A percentile compares a stretch with the other conserved stretches of the same genome.
These are phyloP conservation scores for Corythornis cristatus DNA, from an alignment of 2,113 vertebrate species.

Conservation along the genomic window DNA sequence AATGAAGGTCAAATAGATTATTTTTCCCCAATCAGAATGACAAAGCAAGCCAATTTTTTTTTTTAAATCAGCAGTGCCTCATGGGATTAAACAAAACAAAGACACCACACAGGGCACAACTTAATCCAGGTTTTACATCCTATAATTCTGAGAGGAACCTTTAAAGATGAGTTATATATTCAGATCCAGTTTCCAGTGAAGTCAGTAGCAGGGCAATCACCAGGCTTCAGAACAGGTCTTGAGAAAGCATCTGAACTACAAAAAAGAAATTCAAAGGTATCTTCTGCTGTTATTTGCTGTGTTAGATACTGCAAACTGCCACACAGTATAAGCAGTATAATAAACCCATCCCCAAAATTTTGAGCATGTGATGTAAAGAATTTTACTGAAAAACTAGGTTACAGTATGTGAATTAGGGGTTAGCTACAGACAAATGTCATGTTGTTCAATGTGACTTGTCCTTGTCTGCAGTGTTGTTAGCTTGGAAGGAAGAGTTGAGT, in stretches of 20 bases:
- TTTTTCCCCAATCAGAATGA: neutral
- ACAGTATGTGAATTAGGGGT: neutral
- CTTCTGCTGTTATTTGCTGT: neutral
- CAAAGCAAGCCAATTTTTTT: neutral
- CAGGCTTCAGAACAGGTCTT: neutral
- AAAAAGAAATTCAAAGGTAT: neutral
- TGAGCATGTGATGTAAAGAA: neutral
- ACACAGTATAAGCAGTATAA: neutral
- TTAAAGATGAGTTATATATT: neutral
- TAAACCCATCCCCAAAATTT: neutral
- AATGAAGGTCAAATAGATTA: neutral
- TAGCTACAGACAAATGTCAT: neutral
- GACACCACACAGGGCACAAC: fast-evolving
- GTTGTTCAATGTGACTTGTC: neutral
- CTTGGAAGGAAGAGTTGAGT: slow-evolving; percentile 13
- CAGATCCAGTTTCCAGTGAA: neutral
- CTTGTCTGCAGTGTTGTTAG: neutral
- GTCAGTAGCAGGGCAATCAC: neutral
- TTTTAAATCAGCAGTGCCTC: neutral
- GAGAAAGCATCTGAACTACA: neutral
- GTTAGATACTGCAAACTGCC: neutral
- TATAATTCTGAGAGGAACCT: neutral
- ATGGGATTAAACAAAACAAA: neutral
- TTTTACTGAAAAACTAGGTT: neutral
- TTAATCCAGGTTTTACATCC: neutral